Percentiles rank a stretch among this genome's conserved stretches.
phyloP scores from a whole-genome alignment of 2,888 invertebrate species.

The Dicyrtomina minuta region DNA sequence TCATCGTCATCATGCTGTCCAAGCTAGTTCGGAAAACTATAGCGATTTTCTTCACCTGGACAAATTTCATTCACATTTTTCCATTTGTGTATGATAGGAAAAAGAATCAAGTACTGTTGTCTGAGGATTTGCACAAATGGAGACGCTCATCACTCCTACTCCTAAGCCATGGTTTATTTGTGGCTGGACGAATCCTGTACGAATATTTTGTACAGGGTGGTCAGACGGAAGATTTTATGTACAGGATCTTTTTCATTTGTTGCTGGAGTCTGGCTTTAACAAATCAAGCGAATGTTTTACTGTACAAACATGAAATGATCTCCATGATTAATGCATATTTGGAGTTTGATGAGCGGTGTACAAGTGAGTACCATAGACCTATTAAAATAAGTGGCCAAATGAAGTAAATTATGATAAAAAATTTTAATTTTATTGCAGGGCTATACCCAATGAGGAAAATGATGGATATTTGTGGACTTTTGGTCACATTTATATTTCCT shows the following conservation, averaged over 20 bases:
- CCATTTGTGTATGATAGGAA: neutral
- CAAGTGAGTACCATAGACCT: neutral
- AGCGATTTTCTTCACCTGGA: neutral
- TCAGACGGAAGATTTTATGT: neutral
- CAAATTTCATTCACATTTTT: conserved; percentile 6
- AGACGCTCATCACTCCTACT: neutral
- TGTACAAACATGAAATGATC: neutral
- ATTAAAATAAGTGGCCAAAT: no score
- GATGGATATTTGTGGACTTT: neutral
- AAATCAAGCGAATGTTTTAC: neutral
- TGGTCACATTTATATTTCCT: conserved; percentile 4
- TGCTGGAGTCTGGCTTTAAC: neutral
- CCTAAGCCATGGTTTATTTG: neutral
- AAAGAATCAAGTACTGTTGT: neutral
- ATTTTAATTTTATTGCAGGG: no score
- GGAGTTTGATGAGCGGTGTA: neutral
- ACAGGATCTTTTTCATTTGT: neutral
- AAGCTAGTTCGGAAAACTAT: neutral
- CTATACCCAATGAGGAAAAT: no score
- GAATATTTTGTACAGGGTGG: neutral
- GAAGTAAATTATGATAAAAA: no score
- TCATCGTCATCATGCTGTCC: no score
- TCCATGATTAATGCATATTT: neutral
- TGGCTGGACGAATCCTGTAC: neutral
- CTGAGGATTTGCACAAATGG: neutral